phyloP scores from a whole-genome alignment of 2,113 vertebrate species.

The Nipponia nippon region DNA sequence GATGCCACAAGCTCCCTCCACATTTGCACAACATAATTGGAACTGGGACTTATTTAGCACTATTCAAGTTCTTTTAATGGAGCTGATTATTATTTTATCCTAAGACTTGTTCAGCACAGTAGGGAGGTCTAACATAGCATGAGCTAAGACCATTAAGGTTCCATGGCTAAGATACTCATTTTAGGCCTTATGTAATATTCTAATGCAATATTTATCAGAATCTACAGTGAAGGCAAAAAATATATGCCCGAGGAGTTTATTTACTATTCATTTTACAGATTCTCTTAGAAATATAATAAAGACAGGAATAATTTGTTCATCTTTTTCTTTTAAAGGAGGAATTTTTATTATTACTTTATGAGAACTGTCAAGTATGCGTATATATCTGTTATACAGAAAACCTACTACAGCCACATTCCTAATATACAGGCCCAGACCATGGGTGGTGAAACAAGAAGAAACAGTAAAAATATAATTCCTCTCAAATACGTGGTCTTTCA shows the following conservation, averaged over 20 bases:
- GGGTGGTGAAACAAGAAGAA: neutral
- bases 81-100: neutral
- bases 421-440: neutral
- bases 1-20: neutral
- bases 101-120: neutral
- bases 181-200: neutral
- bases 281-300: neutral
- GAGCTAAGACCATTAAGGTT: neutral
- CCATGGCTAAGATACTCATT: neutral
- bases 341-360: neutral
- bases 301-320: neutral
- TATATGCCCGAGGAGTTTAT: neutral
- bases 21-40: neutral
- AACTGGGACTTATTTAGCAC: neutral
- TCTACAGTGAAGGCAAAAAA: neutral
- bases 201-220: neutral
- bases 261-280: neutral
- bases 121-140: neutral
- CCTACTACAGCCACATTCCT: neutral
- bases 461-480: neutral
- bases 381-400: neutral
- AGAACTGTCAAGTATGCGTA: neutral
- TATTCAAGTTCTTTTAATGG: neutral
- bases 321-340: neutral
- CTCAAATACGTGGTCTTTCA: neutral